phyloP scores from a whole-genome alignment of 1,140 invertebrate species.

The Drosophila persimilis region DNA sequence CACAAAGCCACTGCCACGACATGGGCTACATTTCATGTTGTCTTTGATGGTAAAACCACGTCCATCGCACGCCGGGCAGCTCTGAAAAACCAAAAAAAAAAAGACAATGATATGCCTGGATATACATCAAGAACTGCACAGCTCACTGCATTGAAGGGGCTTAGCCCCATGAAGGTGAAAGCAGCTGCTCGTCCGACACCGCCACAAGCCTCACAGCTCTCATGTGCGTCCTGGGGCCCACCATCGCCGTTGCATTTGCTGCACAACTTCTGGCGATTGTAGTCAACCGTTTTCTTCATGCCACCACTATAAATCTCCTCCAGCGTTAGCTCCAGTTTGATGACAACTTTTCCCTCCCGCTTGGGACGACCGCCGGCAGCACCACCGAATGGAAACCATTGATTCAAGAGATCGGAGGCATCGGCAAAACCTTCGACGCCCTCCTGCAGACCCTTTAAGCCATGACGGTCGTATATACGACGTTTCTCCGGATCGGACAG shows the following conservation, averaged over 20 bases:
- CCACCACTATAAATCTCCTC: conserved; percentile 96
- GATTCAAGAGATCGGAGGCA: conserved; percentile 85
- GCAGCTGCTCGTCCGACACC: conserved; percentile 60
- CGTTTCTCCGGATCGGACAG: conserved; percentile 89
- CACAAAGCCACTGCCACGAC: conserved; percentile 91
- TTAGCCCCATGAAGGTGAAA: conserved; percentile 68
- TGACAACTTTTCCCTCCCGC: conserved; percentile 62
- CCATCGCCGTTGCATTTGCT: conserved; percentile 92
- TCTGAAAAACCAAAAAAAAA: conserved; percentile 22
- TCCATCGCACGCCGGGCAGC: conserved; percentile 88
- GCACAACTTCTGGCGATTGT: conserved; percentile 93
- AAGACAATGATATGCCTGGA: neutral
- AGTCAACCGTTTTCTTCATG: conserved; percentile 91
- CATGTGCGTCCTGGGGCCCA: conserved; percentile 87
- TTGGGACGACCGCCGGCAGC: conserved; percentile 62
- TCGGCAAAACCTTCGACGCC: conserved; percentile 87
- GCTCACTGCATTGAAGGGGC: conserved; percentile 65
- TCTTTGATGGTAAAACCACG: conserved; percentile 90
- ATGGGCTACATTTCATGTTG: conserved; percentile 91
- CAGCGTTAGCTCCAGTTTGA: conserved; percentile 88
- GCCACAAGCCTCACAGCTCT: conserved; percentile 54
- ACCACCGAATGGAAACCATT: conserved; percentile 84
- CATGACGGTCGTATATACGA: conserved; percentile 89
- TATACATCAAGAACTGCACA: neutral
- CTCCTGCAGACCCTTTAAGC: conserved; percentile 91